phyloP scores from a whole-genome alignment of 2,888 invertebrate genomes.

The Calliphora vomitoria region DNA sequence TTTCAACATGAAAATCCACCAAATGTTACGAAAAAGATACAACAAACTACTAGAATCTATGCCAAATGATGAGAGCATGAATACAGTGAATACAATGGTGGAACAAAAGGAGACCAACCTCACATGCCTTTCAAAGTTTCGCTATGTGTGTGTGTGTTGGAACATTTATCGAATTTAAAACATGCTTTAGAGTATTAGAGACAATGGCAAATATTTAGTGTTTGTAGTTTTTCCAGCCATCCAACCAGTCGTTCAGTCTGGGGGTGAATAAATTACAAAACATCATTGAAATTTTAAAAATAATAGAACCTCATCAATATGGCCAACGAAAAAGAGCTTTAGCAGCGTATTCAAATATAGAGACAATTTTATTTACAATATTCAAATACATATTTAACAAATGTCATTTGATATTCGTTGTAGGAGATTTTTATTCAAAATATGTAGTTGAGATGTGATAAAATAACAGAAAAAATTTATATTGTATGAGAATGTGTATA shows the following conservation, averaged over 20 bases:
- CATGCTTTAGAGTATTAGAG: conserved; percentile 36
- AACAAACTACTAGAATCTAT: conserved; percentile 14
- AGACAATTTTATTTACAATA: conserved; percentile 64
- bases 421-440: conserved; percentile 30
- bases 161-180: conserved; percentile 42
- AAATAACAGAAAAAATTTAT: background rate
- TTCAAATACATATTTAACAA: conserved; percentile 64
- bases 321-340: conserved; percentile 60
- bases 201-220: conserved; percentile 48
- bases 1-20: conserved; percentile 59
- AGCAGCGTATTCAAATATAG: conserved; percentile 48
- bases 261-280: conserved; percentile 68
- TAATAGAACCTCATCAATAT: conserved; percentile 71
- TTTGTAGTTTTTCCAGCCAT: conserved; percentile 6
- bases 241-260: conserved; percentile 19
- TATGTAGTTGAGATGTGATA: conserved; percentile 31
- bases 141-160: background rate
- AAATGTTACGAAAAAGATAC: conserved; percentile 42
- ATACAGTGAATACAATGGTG: conserved; percentile 9
- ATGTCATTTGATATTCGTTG: conserved; percentile 45
- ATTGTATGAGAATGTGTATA: background rate
- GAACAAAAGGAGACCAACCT: conserved; percentile 7
- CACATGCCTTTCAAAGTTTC: conserved; percentile 22
- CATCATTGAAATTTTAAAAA: conserved; percentile 70
- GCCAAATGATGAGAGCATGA: conserved; percentile 23